Evolutionary conservation across 1,140 invertebrate species (phyloP).

Genomic region (Drosophila gunungcola): DNA sequence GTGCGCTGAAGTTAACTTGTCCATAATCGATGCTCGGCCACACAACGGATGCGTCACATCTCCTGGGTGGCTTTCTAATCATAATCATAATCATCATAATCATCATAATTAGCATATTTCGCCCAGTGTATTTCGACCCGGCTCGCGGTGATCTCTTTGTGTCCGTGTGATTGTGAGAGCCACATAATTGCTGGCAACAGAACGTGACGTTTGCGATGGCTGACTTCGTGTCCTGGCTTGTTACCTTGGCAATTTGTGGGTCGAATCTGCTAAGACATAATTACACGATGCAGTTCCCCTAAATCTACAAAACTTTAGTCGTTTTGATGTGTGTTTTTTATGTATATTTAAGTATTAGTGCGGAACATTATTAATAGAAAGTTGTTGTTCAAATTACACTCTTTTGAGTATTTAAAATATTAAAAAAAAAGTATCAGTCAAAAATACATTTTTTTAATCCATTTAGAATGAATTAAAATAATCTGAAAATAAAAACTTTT

Average conservation of each 20-base stretch:
- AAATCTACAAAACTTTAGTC: background rate
- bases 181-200: slow-evolving; percentile 20
- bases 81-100: too few relatives aligned
- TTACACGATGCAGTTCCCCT: slow-evolving; percentile 19
- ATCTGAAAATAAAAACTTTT: too few relatives aligned
- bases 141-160: slow-evolving; percentile 7
- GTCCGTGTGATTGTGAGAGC: slow-evolving; percentile 8
- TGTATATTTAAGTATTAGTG: background rate
- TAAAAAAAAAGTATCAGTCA: too few relatives aligned
- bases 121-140: slow-evolving; percentile 8
- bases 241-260: slow-evolving; percentile 36
- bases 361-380: too few relatives aligned
- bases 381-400: too few relatives aligned
- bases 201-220: slow-evolving; percentile 7
- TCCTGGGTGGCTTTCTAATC: background rate
- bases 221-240: background rate
- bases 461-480: too few relatives aligned
- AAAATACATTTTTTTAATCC: too few relatives aligned
- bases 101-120: slow-evolving; percentile 31
- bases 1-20: background rate
- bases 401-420: too few relatives aligned
- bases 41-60: slow-evolving; percentile 5
- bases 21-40: background rate
- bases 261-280: slow-evolving; percentile 36
- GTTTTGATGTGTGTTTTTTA: background rate